Base-by-base conservation (phyloP, 1,140 invertebrate species). In the Atta cephalotes region DNA sequence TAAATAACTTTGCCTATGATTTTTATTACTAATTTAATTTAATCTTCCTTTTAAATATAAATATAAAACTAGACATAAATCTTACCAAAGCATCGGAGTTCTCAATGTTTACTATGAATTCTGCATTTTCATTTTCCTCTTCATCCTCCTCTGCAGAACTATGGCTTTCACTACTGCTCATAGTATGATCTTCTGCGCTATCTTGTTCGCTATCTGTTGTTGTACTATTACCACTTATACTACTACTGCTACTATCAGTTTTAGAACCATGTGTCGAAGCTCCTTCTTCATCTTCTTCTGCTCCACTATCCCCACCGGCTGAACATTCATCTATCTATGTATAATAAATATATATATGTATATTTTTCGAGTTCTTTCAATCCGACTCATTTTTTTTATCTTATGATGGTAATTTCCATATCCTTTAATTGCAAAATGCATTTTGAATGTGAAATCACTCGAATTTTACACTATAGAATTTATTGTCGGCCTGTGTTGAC, bases 221-320 rank as follows among this genome's bases (percentile, higher is more conserved):
- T 12, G 94, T 93, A 62, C 92, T 95, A 56, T 92, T 95, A n/a
- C 93, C 94, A 78, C 89, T 93, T 70, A 93, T 93, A 10, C 89
- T 93, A 66, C 92, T 95, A 51, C 92, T 95, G 81, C 93, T 95
- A 56, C 92, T 94, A 9, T 93, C 94, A 31, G 92, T 94, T 21
- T 91, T 92, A 31, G 94, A 95, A 21, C 89, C 93, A 45, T 93
- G 93, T 18, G 93, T 93, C 28, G 94, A 92, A 28, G 93, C 95
- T 60, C 95, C 95, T 82, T 95, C 95, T 49, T 95, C 95, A 66
- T 95, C 95, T 84, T 95, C 95, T 78, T 95, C 95, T 0, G 93
- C 94, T 6, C 92, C 93, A 16, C 95, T 95, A 35, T 95, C 95
- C 21, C 95, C 95, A 81, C 94, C 94, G 7, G 93, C 94, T 70